These are phyloP conservation scores for Nomada fucata DNA, from an alignment of 2,888 invertebrate genomes.

Conservation along the genomic window DNA sequence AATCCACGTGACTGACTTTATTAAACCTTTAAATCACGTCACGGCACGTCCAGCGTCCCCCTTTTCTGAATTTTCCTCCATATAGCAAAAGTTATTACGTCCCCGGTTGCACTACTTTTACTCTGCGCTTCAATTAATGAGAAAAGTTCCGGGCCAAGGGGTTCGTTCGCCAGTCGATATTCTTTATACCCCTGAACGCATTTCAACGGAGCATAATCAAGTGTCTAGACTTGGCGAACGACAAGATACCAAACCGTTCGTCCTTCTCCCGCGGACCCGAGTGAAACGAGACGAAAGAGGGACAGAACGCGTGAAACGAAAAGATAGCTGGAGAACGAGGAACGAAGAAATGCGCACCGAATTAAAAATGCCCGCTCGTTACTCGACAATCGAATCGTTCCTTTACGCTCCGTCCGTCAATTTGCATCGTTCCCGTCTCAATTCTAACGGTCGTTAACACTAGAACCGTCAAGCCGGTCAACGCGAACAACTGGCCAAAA, in stretches of 20 bases:
- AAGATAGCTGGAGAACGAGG: too few relatives aligned
- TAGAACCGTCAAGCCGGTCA: too few relatives aligned
- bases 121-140: constrained; percentile 48
- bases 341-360: constrained; percentile 11
- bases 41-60: constrained; percentile 35
- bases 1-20: constrained; percentile 45
- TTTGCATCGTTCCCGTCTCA: constrained; percentile 13
- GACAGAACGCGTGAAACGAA: neutral
- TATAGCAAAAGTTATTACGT: constrained; percentile 43
- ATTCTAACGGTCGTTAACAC: neutral
- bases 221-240: neutral
- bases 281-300: neutral
- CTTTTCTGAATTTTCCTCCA: constrained; percentile 53
- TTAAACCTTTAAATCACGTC: constrained; percentile 56
- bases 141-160: constrained; percentile 35
- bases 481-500: too few relatives aligned
- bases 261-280: neutral
- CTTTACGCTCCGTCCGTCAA: constrained; percentile 1
- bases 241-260: constrained; percentile 1
- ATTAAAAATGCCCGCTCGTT: constrained; percentile 17
- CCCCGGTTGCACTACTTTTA: constrained; percentile 31
- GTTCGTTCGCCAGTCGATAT: constrained; percentile 38
- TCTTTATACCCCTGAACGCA: constrained; percentile 23
- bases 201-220: constrained; percentile 25
- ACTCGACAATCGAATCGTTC: neutral